These are phyloP conservation scores for Drosophila bocki DNA, from an alignment of 1,140 invertebrate genomes.

Conservation along the genomic window DNA sequence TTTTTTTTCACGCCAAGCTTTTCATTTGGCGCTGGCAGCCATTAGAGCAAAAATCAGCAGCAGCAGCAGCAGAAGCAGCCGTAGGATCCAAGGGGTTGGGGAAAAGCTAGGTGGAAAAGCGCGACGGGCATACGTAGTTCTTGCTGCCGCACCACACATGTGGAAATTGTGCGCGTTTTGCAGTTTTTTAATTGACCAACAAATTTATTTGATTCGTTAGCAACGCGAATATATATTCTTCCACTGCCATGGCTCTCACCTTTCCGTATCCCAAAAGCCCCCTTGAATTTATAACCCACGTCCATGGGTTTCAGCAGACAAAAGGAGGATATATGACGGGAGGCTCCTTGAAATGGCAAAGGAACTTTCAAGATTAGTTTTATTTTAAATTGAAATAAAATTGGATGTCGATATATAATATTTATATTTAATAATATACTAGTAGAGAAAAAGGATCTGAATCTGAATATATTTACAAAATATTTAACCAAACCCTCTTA, in stretches of 20 bases:
- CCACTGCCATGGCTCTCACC: conserved; percentile 39
- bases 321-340: conserved; percentile 4
- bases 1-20: conserved; percentile 69
- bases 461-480: too few species aligned
- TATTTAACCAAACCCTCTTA: too few species aligned
- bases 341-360: background rate
- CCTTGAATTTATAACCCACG: conserved; percentile 14
- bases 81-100: background rate
- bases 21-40: conserved; percentile 79
- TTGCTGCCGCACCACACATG: conserved; percentile 69
- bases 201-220: conserved; percentile 84
- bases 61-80: conserved; percentile 49
- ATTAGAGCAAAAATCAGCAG: conserved; percentile 82
- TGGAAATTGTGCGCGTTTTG: conserved; percentile 83
- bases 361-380: background rate
- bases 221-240: conserved; percentile 65
- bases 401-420: background rate
- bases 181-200: conserved; percentile 84
- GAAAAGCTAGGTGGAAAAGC: background rate
- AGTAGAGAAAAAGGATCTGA: too few species aligned
- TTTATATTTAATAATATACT: background rate
- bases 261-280: conserved; percentile 18
- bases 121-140: conserved; percentile 11
- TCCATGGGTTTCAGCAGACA: conserved; percentile 7
- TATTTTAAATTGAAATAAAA: background rate